These are phyloP conservation scores for Oncorhynchus masou DNA, from an alignment of 2,113 vertebrate genomes.

Conservation along the genomic window DNA sequence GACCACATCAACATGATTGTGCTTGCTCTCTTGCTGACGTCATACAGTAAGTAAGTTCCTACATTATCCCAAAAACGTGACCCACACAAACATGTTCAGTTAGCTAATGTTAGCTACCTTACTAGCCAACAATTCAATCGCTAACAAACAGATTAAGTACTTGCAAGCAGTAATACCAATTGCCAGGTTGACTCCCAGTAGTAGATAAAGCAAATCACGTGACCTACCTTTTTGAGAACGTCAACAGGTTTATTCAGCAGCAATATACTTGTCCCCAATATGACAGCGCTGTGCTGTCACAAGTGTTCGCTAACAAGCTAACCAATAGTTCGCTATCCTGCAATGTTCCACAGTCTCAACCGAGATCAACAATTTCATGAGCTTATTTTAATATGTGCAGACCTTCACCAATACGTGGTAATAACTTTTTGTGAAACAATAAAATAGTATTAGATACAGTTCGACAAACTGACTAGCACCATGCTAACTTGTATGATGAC, in stretches of 20 bases:
- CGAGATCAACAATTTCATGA: neutral
- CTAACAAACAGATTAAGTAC: too few species aligned
- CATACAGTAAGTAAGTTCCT: neutral
- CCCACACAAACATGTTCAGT: too few species aligned
- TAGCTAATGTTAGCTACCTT: too few species aligned
- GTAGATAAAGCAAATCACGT: neutral
- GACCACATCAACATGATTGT: too few species aligned
- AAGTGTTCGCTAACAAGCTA: neutral
- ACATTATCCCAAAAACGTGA: too few species aligned
- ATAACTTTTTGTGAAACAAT: neutral
- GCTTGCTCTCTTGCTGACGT: neutral
- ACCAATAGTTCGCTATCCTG: neutral
- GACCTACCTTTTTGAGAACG: neutral
- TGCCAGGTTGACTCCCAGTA: neutral
- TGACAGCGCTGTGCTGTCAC: neutral
- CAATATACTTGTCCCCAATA: neutral
- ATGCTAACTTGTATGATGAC: constrained; percentile 55
- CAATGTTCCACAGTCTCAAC: neutral
- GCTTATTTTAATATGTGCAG: neutral
- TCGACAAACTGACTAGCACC: constrained; percentile 11
- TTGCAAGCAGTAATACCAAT: neutral
- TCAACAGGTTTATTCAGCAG: too few species aligned
- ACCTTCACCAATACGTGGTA: neutral
- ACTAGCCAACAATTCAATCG: too few species aligned
- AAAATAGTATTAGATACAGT: neutral